These are phyloP conservation scores for Mystacides longicornis DNA, from an alignment of 2,888 invertebrate species.

Conservation along the genomic window DNA sequence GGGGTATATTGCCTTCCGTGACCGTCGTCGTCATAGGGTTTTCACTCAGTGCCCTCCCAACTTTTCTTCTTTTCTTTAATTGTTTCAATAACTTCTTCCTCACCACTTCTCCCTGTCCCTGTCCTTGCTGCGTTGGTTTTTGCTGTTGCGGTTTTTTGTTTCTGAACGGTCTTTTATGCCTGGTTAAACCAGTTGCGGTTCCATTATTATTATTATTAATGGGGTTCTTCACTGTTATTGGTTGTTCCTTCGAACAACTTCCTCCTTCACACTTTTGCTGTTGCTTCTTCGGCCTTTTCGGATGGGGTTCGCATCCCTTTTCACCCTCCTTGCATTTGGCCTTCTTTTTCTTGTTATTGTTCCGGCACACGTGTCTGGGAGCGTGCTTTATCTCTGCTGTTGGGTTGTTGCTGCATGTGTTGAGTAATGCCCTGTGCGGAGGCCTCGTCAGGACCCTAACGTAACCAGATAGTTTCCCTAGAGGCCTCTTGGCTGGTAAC, in stretches of 20 bases:
- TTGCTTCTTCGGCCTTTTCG: constrained; percentile 42
- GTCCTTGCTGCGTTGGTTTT: constrained; percentile 19
- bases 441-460: constrained; percentile 61
- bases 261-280: constrained; percentile 30
- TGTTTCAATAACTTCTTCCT: constrained; percentile 23
- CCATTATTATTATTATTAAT: constrained; percentile 14
- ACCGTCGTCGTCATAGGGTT: constrained; percentile 28
- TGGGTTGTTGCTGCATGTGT: constrained; percentile 9
- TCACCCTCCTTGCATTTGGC: constrained; percentile 32
- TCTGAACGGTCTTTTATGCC: constrained; percentile 27
- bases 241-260: background rate
- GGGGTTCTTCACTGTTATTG: constrained; percentile 10
- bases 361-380: constrained; percentile 36
- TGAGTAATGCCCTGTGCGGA: constrained; percentile 36
- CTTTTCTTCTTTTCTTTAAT: constrained; percentile 24
- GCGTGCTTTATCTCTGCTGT: constrained; percentile 30
- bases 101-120: constrained; percentile 27
- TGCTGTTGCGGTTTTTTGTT: constrained; percentile 28
- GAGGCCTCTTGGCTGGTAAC: constrained; percentile 56
- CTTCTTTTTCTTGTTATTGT: constrained; percentile 38
- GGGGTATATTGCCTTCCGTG: constrained; percentile 36
- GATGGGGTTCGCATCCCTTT: constrained; percentile 26
- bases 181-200: constrained; percentile 11
- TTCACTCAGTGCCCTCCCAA: constrained; percentile 46
- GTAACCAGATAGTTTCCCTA: constrained; percentile 69